phyloP scores from a whole-genome alignment of 1,140 invertebrate species.

The Zaprionus inermis region DNA sequence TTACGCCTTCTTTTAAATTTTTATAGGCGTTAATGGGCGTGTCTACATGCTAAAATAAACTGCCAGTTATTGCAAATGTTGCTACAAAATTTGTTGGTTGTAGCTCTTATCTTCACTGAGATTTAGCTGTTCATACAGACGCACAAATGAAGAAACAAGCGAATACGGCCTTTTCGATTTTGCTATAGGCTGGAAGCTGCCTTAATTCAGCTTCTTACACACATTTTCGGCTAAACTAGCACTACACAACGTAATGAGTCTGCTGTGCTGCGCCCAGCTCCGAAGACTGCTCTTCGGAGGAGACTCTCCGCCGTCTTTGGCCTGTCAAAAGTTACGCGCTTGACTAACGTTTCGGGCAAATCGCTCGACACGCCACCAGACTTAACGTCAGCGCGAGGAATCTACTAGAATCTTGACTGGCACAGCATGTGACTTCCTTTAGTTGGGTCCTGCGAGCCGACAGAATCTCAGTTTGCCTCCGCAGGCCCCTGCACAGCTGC shows the following conservation, averaged over 20 bases:
- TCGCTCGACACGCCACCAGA: constrained; percentile 28
- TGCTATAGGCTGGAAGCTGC: no score
- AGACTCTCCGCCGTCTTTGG: background rate
- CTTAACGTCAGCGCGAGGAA: constrained; percentile 42
- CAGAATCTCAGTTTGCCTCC: constrained; percentile 5
- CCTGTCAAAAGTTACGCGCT: constrained; percentile 68
- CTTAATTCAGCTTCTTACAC: no score
- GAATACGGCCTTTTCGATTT: no score
- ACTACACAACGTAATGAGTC: no score
- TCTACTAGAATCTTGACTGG: constrained; percentile 14
- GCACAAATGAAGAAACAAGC: no score
- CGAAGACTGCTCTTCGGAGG: no score
- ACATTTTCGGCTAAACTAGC: no score
- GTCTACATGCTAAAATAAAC: background rate
- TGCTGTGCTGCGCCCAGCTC: no score
- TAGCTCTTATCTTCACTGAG: background rate
- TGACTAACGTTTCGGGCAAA: constrained; percentile 33
- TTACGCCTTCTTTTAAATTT: no score
- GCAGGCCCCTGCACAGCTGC: background rate
- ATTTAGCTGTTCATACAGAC: background rate
- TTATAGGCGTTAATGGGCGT: background rate
- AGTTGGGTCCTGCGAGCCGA: constrained; percentile 68
- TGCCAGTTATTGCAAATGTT: background rate
- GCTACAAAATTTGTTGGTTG: background rate
- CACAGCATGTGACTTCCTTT: constrained; percentile 79